Evolutionary conservation across 2,888 invertebrate genomes (phyloP).

Genomic region (Himalopsyche anomala): DNA sequence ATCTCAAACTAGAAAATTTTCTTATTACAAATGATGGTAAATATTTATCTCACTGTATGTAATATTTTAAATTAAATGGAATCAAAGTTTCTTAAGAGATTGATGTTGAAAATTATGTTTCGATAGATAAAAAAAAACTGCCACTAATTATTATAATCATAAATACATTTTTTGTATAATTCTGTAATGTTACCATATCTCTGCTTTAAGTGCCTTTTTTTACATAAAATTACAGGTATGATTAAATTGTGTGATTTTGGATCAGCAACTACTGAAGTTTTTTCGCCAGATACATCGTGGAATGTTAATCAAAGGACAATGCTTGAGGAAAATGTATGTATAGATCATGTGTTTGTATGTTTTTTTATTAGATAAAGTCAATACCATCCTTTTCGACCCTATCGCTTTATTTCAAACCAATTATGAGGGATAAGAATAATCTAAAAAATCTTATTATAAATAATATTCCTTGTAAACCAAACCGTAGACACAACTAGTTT

Average conservation of each 20-base stretch:
- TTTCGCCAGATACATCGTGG: slow-evolving; percentile 92
- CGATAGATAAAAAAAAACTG: background rate
- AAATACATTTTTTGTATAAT: too few species aligned
- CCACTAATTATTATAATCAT: too few species aligned
- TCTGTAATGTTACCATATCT: too few species aligned
- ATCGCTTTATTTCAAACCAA: too few species aligned
- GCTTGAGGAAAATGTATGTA: slow-evolving; percentile 92
- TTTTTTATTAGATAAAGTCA: background rate
- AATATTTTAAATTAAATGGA: background rate
- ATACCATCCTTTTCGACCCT: too few species aligned
- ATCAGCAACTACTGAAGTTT: slow-evolving; percentile 90
- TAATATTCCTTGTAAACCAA: too few species aligned
- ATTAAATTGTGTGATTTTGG: slow-evolving; percentile 99
- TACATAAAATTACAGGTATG: slow-evolving; percentile 71
- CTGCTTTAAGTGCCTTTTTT: slow-evolving; percentile 4
- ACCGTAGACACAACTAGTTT: too few species aligned
- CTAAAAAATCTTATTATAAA: too few species aligned
- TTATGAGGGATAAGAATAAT: too few species aligned
- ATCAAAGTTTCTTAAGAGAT: background rate
- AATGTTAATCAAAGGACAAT: slow-evolving; percentile 92
- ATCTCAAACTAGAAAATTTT: slow-evolving; percentile 97
- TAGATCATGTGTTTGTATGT: background rate
- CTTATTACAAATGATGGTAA: slow-evolving; percentile 89
- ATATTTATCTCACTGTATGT: background rate
- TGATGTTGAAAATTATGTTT: background rate